A percentile compares a stretch with the other conserved stretches of the same genome.
Evolutionary conservation across 2,888 invertebrate genomes (phyloP).

Genomic region (Cactoblastis cactorum): DNA sequence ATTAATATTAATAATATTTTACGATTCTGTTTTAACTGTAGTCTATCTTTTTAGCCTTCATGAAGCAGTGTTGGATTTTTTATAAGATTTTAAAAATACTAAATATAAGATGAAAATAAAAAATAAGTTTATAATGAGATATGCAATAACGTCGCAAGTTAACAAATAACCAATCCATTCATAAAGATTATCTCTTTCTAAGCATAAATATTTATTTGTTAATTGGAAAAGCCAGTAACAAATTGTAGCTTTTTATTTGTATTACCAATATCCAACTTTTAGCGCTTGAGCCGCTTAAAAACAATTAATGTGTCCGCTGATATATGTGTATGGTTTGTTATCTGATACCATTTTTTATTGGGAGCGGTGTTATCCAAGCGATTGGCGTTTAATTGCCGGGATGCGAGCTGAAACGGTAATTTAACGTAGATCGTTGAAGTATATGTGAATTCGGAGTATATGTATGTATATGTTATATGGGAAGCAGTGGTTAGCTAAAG

Average conservation of each 20-base stretch:
- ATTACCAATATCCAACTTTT: conserved; percentile 22
- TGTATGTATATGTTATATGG: no score
- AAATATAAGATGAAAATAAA: no score
- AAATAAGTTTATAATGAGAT: no score
- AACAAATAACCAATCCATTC: no score
- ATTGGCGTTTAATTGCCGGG: conserved; percentile 17
- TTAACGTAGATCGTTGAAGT: conserved; percentile 13
- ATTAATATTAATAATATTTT: no score
- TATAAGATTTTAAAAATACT: no score
- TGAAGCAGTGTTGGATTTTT: no score
- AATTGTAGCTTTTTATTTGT: conserved; percentile 29
- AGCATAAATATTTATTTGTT: conserved; percentile 17
- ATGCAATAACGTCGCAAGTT: no score
- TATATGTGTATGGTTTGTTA: conserved; percentile 24
- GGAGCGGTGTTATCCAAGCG: conserved; percentile 19
- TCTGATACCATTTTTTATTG: conserved; percentile 20
- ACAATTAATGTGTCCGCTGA: conserved; percentile 30
- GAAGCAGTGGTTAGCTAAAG: conserved; percentile 35
- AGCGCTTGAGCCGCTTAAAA: conserved; percentile 22
- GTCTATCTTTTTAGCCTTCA: no score
- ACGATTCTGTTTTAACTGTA: no score
- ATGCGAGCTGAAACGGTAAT: conserved; percentile 21
- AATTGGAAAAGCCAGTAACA: conserved; percentile 26
- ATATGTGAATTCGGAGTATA: conserved; percentile 21
- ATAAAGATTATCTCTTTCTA: no score